A percentile compares a stretch with the other conserved stretches of the same genome.
Conservation (phyloP, 2,113 vertebrate genomes). For the Psettodes erumei region DNA sequence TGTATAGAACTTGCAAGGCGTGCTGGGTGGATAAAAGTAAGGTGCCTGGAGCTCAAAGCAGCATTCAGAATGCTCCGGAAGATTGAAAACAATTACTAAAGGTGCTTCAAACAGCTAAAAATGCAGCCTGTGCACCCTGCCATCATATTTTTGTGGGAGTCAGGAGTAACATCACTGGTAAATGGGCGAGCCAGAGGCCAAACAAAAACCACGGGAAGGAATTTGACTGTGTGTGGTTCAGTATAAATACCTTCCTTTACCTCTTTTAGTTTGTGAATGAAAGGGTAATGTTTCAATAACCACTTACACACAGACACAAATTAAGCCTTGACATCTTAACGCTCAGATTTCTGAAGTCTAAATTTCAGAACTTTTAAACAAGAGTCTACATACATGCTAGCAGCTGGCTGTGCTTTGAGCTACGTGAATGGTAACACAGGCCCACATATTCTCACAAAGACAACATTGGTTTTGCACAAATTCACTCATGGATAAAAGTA, state of each 20-base stretch:
- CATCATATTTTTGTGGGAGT: not conserved
- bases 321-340: no score
- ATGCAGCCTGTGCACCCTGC: slow-evolving; percentile 1
- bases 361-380: no score
- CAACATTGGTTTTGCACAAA: no score
- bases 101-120: slow-evolving; percentile 15
- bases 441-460: no score
- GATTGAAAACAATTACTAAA: slow-evolving; percentile 34
- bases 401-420: no score
- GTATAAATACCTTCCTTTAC: not conserved
- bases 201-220: not conserved
- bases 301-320: not conserved
- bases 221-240: not conserved
- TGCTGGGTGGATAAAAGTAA: slow-evolving; percentile 40
- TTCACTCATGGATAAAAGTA: no score
- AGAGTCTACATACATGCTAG: no score
- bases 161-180: not conserved
- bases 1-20: slow-evolving; percentile 16
- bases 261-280: not conserved
- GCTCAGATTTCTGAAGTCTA: no score
- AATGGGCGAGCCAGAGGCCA: slow-evolving; percentile 10
- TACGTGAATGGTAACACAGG: no score
- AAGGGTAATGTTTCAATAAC: not conserved
- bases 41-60: slow-evolving; percentile 20
- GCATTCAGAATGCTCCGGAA: slow-evolving; percentile 1